Evolutionary conservation across 2,888 invertebrate species (phyloP).

Genomic region (Zhengitettix transpicula): DNA sequence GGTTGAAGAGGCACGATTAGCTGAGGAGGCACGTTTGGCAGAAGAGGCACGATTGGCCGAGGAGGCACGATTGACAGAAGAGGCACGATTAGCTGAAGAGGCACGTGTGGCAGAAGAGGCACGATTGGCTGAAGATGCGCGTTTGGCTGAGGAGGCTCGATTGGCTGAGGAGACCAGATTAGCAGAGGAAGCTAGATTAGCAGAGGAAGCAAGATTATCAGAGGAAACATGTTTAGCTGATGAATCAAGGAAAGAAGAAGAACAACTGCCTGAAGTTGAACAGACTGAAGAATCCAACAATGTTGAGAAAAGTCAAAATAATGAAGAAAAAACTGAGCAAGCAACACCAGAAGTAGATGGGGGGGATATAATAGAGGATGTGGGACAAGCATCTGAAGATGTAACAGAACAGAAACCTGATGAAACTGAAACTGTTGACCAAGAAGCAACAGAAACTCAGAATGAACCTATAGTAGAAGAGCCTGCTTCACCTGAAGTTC

Average conservation of each 20-base stretch:
- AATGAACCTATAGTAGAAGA: neutral
- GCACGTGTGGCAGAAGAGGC: neutral
- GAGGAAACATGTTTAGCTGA: neutral
- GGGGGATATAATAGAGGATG: neutral
- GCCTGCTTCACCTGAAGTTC: neutral
- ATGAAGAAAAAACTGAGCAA: neutral
- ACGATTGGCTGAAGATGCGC: neutral
- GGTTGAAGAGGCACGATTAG: neutral
- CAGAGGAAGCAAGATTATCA: neutral
- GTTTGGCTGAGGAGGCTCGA: neutral
- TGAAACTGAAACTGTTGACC: neutral
- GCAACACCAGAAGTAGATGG: neutral
- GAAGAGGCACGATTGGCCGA: neutral
- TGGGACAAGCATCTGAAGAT: neutral
- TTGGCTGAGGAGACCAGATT: neutral
- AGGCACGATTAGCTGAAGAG: neutral
- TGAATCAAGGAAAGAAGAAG: neutral
- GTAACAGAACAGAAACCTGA: neutral
- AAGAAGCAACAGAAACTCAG: neutral
- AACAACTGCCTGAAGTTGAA: neutral
- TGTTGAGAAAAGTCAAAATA: neutral
- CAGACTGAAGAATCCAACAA: neutral
- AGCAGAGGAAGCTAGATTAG: neutral
- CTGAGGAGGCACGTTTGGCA: neutral
- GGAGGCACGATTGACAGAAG: neutral